Evolutionary conservation across 2,113 vertebrate species (phyloP), one percentile per base, ranked within the genome.

Genomic region (Pelvicachromis taeniatus): DNA sequence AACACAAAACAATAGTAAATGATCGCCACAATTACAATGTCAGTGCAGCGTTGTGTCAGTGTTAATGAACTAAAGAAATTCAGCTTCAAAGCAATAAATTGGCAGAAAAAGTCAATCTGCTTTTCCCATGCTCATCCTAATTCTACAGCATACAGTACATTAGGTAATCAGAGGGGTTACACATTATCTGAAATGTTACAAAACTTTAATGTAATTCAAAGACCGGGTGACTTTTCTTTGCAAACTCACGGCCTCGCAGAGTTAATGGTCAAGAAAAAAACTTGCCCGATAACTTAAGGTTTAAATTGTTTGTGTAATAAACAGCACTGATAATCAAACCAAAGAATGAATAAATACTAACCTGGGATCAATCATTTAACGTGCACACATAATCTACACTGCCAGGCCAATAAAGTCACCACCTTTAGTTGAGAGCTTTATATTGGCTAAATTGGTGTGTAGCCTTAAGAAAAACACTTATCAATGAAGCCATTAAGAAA

Each of bases 121-220:
- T 58, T 81, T n/a, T 77, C 4, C 19, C 7, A 31, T 19, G 23
- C 2, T 79, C 23, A 16, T 31, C 16, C 38, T 83, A 80, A 75
- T 78, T 50, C 7, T 59, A 21, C 68, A 79, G 45, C 48, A 78
- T 50, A 58, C 23, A 75, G 40, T 17, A 53, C 52, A 35, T 23
- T 58, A 38, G 59, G 35, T 75, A 83, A 82, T 80, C 29, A 84
- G 4, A 38, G 56, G 21, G 29, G 23, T 45, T 13, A 9, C 5
- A 9, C 40, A 59, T 68, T 68, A 61, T 73, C 19, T 40, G 19
- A 77, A 80, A 78, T n/a, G 31, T 78, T 40, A 80, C 63, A 58
- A 80, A 50, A 86, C 53, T 82, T 85, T 75, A 26, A 81, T 70
- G 19, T 78, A 19, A 56, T 56, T 88, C 52, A 86, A 84, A 84